Evolutionary conservation across 1,140 invertebrate genomes (phyloP).

Genomic region (Aphidius ervi): DNA sequence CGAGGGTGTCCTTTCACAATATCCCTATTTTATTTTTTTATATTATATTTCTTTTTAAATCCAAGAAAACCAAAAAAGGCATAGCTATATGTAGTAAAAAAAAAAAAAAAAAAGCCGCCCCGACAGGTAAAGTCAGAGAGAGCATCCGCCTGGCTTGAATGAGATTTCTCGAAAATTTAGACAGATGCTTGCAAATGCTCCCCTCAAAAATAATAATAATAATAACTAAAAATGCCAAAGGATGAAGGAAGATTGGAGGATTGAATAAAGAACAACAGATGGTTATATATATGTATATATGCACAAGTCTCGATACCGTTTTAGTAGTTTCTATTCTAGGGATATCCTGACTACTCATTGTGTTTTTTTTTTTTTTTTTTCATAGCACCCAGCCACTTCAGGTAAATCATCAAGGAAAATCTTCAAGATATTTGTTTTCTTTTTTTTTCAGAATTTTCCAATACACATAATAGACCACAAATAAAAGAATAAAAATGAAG

Average conservation of each 20-base stretch:
- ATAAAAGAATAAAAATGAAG: background rate
- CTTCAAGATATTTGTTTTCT: background rate
- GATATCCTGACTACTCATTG: conserved; percentile 4
- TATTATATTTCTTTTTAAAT: background rate
- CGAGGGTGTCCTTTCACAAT: background rate
- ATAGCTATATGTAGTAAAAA: background rate
- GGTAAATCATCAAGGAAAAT: background rate
- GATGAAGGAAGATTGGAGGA: background rate
- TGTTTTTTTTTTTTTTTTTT: conserved; percentile 1
- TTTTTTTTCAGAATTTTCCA: background rate
- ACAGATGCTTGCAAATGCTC: conserved; percentile 34
- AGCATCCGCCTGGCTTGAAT: conserved; percentile 31
- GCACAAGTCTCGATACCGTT: conserved; percentile 12
- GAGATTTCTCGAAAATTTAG: conserved; percentile 38
- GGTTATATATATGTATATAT: background rate
- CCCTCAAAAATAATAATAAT: background rate
- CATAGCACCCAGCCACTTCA: background rate
- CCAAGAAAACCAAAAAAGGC: background rate
- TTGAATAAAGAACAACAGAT: background rate
- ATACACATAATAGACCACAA: background rate
- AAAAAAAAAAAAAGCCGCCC: conserved; percentile 25
- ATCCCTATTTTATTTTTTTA: too few species aligned
- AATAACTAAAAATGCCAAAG: background rate
- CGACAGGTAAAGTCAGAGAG: conserved; percentile 39
- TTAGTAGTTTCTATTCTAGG: background rate